These are phyloP conservation scores for Scyliorhinus canicula DNA, from an alignment of 2,797 vertebrate genomes.

Conservation along the genomic window DNA sequence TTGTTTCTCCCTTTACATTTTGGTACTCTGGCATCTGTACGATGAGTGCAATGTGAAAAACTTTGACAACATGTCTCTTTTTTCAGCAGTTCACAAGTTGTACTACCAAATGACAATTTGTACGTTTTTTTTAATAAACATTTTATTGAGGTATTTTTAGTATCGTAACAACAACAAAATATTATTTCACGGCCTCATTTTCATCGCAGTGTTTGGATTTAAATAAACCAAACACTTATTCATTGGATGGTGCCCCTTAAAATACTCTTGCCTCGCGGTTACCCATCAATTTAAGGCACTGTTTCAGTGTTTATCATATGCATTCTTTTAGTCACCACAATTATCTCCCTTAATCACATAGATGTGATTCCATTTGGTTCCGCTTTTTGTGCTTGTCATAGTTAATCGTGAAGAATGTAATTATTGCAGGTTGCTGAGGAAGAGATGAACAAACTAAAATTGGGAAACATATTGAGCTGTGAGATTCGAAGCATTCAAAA, in stretches of 20 bases:
- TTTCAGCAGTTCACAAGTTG: no score
- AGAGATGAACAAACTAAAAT: not conserved
- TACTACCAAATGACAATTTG: no score
- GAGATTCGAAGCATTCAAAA: not conserved
- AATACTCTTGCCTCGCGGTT: not conserved
- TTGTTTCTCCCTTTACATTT: no score
- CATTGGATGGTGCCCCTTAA: not conserved
- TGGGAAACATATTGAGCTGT: not conserved
- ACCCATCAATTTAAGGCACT: not conserved
- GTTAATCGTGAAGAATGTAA: not conserved
- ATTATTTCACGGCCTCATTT: not conserved
- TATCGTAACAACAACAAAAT: no score
- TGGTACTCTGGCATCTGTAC: no score
- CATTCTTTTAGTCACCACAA: not conserved
- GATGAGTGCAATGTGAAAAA: no score
- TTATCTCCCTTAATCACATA: not conserved
- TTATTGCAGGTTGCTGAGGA: not conserved
- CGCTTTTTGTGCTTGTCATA: not conserved
- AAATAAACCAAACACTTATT: not conserved
- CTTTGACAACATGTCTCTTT: no score
- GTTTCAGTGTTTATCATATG: not conserved
- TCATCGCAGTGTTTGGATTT: not conserved
- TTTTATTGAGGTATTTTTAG: no score
- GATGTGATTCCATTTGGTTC: not conserved
- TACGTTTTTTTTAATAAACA: no score